A percentile compares a stretch with the other conserved stretches of the same genome.
phyloP scores from a whole-genome alignment of 1,140 invertebrate genomes.

The Lucilia sericata region DNA sequence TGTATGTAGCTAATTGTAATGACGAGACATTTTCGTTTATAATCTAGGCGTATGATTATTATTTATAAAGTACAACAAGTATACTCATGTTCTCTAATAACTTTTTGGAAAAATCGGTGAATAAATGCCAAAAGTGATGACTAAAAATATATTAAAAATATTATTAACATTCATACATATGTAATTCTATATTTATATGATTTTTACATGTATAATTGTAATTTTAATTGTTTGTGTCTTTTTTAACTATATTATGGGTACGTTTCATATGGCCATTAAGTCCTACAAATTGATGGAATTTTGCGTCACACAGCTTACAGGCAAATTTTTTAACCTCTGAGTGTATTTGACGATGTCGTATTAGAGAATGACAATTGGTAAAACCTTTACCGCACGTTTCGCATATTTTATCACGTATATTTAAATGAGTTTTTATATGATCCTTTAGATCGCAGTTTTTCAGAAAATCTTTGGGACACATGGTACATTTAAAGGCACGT shows the following conservation, averaged over 20 bases:
- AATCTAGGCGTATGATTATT: too few species aligned
- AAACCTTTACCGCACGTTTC: constrained; percentile 61
- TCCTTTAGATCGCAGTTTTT: constrained; percentile 60
- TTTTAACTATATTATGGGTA: constrained; percentile 55
- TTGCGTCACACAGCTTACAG: constrained; percentile 59
- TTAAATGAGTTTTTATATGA: constrained; percentile 62
- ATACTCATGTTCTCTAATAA: too few species aligned
- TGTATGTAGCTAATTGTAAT: too few species aligned
- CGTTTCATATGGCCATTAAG: constrained; percentile 64
- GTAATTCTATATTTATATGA: too few species aligned
- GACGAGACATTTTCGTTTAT: too few species aligned
- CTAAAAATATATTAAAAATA: too few species aligned
- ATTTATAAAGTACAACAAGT: too few species aligned
- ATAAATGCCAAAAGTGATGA: too few species aligned
- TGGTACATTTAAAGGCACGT: constrained; percentile 60
- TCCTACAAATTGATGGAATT: constrained; percentile 63
- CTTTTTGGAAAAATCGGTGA: too few species aligned
- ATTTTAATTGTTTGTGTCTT: not conserved
- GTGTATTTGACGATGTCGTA: constrained; percentile 62
- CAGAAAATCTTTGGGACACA: constrained; percentile 62
- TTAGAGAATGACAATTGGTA: constrained; percentile 58
- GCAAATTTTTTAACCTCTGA: constrained; percentile 60
- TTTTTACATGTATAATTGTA: too few species aligned
- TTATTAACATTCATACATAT: too few species aligned
- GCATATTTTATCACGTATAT: constrained; percentile 63